phyloP scores from a whole-genome alignment of 1,140 invertebrate genomes.

The Zaprionus kolodkinae region DNA sequence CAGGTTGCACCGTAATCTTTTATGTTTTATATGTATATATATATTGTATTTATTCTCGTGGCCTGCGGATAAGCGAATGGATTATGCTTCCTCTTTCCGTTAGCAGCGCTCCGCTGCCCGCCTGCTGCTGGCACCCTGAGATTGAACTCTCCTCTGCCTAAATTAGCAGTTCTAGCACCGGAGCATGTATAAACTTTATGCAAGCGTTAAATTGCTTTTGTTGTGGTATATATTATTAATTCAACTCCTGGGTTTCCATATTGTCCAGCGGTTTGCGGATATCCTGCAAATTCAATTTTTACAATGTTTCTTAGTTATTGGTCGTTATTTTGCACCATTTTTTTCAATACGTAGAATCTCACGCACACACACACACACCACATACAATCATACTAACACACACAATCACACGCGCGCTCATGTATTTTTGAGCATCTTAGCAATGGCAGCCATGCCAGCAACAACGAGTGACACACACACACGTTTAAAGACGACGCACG shows the following conservation, averaged over 20 bases:
- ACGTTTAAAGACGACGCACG: slow-evolving; percentile 57
- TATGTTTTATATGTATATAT: slow-evolving; percentile 9
- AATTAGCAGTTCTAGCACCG: slow-evolving; percentile 48
- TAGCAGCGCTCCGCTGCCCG: slow-evolving; percentile 50
- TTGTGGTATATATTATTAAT: slow-evolving; percentile 37
- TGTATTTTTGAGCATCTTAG: slow-evolving; percentile 56
- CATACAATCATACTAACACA: slow-evolving; percentile 34
- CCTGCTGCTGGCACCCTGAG: slow-evolving; percentile 56
- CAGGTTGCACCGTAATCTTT: slow-evolving; percentile 1
- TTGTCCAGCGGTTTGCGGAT: slow-evolving; percentile 49
- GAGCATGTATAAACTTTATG: slow-evolving; percentile 45
- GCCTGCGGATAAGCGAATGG: slow-evolving; percentile 26
- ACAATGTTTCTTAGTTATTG: slow-evolving; percentile 59
- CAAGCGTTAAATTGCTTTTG: slow-evolving; percentile 62
- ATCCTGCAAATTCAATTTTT: slow-evolving; percentile 71
- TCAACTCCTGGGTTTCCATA: slow-evolving; percentile 54
- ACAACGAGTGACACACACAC: slow-evolving; percentile 52
- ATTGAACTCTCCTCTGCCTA: slow-evolving; percentile 51
- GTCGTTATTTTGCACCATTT: slow-evolving; percentile 84
- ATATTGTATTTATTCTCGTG: slow-evolving; percentile 24
- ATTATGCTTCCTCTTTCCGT: slow-evolving; percentile 46
- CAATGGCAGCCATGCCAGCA: slow-evolving; percentile 60
- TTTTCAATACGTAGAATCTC: slow-evolving; percentile 83
- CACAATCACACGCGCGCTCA: slow-evolving; percentile 51
- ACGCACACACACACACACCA: slow-evolving; percentile 62